Conservation (phyloP, 2,888 invertebrate species). For the Drosophila macrospina region DNA sequence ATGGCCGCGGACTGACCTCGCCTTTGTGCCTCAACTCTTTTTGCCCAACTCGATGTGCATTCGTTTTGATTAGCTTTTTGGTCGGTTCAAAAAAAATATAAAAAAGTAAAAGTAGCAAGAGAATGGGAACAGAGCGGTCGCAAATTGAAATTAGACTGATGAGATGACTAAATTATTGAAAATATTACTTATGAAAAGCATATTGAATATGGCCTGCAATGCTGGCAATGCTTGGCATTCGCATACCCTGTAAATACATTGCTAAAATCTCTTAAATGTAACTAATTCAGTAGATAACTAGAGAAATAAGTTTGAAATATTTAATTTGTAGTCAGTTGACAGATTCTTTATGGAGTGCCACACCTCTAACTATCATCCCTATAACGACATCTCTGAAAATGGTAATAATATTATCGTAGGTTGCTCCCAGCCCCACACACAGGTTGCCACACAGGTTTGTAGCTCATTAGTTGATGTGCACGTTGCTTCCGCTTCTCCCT, state of each 20-base stretch:
- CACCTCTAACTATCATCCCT: conserved; percentile 6
- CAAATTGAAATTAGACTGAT: conserved; percentile 59
- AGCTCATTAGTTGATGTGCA: conserved; percentile 15
- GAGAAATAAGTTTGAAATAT: background rate
- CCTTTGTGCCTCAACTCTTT: conserved; percentile 30
- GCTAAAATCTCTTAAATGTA: background rate
- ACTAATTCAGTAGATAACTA: too few relatives aligned
- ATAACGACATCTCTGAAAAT: background rate
- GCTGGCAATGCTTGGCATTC: background rate
- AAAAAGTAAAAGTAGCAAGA: background rate
- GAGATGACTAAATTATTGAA: conserved; percentile 47
- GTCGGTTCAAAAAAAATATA: conserved; percentile 2
- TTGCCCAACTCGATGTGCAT: conserved; percentile 55
- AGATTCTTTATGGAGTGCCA: background rate
- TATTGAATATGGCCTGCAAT: conserved; percentile 30
- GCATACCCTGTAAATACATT: background rate
- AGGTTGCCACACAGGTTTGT: conserved; percentile 10
- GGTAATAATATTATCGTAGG: conserved; percentile 31
- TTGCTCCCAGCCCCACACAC: conserved; percentile 38
- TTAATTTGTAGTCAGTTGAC: background rate
- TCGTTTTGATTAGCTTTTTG: conserved; percentile 72
- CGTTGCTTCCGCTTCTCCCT: conserved; percentile 27
- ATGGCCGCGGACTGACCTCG: conserved; percentile 38
- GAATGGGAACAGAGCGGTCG: conserved; percentile 3
- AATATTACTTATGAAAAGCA: conserved; percentile 45